Evolutionary conservation across 1,140 invertebrate species (phyloP).

Genomic region (Euura lappo): DNA sequence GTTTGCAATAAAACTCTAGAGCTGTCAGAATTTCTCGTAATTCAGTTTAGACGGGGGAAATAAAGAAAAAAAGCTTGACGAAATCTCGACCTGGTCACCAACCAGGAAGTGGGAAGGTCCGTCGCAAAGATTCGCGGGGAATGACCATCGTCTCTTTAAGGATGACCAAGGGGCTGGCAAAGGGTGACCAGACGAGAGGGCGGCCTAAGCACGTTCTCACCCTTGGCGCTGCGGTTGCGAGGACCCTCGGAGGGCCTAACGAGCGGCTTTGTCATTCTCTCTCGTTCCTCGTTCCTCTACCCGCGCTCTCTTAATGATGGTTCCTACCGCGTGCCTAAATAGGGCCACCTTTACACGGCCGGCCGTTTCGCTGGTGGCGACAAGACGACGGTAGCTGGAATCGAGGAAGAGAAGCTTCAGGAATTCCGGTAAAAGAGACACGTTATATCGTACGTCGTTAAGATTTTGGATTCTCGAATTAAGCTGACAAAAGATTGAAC

Average conservation of each 20-base stretch:
- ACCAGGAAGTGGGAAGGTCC: constrained; percentile 19
- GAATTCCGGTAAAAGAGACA: neutral
- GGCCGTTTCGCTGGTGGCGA: neutral
- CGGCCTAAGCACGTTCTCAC: constrained; percentile 41
- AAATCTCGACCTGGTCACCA: neutral
- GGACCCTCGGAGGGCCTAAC: constrained; percentile 57
- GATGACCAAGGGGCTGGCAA: constrained; percentile 26
- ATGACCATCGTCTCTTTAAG: constrained; percentile 31
- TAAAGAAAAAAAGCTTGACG: constrained; percentile 12
- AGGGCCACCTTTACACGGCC: constrained; percentile 17
- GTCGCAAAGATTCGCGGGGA: constrained; percentile 30
- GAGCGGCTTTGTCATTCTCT: constrained; percentile 37
- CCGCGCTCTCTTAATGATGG: constrained; percentile 43
- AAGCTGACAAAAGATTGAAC: no score
- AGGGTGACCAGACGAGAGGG: constrained; percentile 23
- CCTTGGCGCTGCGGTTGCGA: constrained; percentile 48
- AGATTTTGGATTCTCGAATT: no score
- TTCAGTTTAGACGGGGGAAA: neutral
- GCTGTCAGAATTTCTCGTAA: neutral
- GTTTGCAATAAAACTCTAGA: no score
- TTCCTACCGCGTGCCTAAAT: constrained; percentile 41
- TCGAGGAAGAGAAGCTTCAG: neutral
- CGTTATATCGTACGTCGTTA: no score
- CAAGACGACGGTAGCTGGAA: neutral
- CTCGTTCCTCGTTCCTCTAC: constrained; percentile 28